Conservation (phyloP, 2,797 vertebrate species). For the Eulemur mongoz region DNA sequence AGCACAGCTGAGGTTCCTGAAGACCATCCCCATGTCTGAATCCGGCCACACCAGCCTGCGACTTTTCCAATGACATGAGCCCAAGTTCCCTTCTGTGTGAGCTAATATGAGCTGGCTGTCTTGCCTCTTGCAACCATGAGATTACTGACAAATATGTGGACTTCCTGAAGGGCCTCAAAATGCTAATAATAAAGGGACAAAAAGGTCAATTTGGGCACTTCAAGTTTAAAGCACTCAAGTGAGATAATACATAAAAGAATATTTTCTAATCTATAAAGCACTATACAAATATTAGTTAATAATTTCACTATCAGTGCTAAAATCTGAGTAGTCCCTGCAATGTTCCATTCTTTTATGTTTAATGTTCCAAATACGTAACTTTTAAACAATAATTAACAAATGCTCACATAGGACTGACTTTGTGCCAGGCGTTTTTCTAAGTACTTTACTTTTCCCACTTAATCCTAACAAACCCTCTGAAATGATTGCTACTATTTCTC, state of each 20-base stretch:
- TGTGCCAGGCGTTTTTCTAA: neutral
- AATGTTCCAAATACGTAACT: neutral
- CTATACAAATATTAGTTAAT: neutral
- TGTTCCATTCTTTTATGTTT: neutral
- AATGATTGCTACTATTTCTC: neutral
- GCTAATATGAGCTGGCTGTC: neutral
- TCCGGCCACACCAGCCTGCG: neutral
- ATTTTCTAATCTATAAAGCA: neutral
- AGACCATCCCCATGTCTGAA: neutral
- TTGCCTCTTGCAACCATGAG: neutral
- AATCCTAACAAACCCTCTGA: neutral
- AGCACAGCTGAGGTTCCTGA: neutral
- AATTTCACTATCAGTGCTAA: neutral
- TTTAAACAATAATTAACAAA: slow-evolving; percentile 15
- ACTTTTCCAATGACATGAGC: neutral
- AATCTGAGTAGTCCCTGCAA: neutral
- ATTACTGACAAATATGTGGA: neutral
- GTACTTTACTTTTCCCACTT: neutral
- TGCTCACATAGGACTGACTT: neutral
- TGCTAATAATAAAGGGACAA: neutral
- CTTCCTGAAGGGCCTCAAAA: neutral
- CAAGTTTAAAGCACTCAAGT: neutral
- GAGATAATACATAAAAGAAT: neutral
- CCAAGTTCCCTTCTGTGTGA: neutral
- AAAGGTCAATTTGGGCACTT: neutral